Percentiles rank a stretch among this genome's conserved stretches.
phyloP scores from a whole-genome alignment of 2,113 vertebrate species.

The Solea solea region DNA sequence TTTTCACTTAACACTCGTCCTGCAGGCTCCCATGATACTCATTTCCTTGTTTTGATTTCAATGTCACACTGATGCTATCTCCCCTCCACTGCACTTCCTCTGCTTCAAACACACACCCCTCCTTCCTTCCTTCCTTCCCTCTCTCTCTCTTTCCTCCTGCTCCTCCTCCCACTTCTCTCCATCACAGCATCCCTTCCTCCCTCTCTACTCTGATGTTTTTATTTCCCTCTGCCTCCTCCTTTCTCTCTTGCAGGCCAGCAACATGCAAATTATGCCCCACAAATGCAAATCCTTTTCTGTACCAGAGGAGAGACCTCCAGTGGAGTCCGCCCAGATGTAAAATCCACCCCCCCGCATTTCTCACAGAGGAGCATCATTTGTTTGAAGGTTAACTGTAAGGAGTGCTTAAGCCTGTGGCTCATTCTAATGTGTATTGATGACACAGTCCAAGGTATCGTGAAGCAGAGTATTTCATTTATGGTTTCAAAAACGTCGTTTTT shows the following conservation, averaged over 20 bases:
- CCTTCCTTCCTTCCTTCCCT: not conserved
- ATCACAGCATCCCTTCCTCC: conserved; percentile 14
- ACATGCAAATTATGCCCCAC: conserved; percentile 74
- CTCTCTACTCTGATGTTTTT: conserved; percentile 38
- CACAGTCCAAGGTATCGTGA: not conserved
- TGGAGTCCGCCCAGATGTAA: conserved; percentile 30
- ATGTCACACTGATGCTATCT: conserved; percentile 55
- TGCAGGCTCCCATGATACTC: conserved; percentile 63
- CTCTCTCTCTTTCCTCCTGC: not conserved
- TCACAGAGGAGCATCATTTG: conserved; percentile 9
- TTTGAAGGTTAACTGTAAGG: conserved; percentile 57
- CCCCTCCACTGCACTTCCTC: conserved; percentile 7
- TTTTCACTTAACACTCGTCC: conserved; percentile 62
- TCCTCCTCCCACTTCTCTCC: conserved; percentile 12
- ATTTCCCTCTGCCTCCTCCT: conserved; percentile 19
- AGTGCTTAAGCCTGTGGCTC: conserved; percentile 10
- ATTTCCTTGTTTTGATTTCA: conserved; percentile 73
- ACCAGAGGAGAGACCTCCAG: conserved; percentile 58
- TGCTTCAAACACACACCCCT: conserved; percentile 18
- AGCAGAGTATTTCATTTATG: not conserved
- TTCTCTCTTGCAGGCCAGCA: conserved; percentile 42
- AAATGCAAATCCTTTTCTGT: conserved; percentile 68
- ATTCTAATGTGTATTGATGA: not conserved
- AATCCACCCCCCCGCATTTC: not conserved
- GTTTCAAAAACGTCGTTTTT: no score